A percentile compares a stretch with the other conserved stretches of the same genome.
Conservation (phyloP, 2,113 vertebrate species). For the Hypomesus transpacificus region DNA sequence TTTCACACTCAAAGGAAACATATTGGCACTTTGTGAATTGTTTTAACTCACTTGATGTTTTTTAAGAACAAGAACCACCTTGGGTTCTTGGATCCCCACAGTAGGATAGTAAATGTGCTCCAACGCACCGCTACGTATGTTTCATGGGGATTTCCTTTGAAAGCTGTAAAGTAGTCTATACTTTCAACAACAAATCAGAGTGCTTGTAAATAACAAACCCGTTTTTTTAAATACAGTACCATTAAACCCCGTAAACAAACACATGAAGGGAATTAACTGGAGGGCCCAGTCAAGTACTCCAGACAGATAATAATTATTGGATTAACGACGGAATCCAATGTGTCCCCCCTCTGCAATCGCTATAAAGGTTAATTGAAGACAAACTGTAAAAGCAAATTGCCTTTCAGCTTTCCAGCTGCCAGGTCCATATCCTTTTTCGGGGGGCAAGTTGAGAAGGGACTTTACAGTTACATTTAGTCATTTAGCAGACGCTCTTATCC, state of each 20-base stretch:
- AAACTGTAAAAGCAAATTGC: constrained; percentile 45
- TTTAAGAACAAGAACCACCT: too few species aligned
- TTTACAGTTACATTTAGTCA: too few species aligned
- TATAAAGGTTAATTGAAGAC: constrained; percentile 63
- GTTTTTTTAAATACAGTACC: constrained; percentile 41
- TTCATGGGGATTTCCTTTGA: too few species aligned
- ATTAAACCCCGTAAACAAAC: constrained; percentile 48
- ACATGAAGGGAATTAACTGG: constrained; percentile 47
- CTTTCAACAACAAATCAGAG: not conserved
- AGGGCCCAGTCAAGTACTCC: constrained; percentile 49
- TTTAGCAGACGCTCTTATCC: too few species aligned
- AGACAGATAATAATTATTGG: constrained; percentile 57
- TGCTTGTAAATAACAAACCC: constrained; percentile 36
- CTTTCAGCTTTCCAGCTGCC: constrained; percentile 41
- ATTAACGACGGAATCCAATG: constrained; percentile 52
- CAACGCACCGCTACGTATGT: too few species aligned
- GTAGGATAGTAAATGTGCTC: too few species aligned
- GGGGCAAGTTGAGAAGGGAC: constrained; percentile 32
- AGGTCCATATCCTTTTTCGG: constrained; percentile 31
- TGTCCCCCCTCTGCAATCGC: constrained; percentile 44
- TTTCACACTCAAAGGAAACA: too few species aligned
- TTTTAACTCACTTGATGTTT: too few species aligned
- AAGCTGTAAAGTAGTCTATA: not conserved
- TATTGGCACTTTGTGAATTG: too few species aligned
- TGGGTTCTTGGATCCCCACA: too few species aligned